These are phyloP conservation scores for Scaptomyza polygonia DNA, from an alignment of 2,888 invertebrate species.

Conservation along the genomic window DNA sequence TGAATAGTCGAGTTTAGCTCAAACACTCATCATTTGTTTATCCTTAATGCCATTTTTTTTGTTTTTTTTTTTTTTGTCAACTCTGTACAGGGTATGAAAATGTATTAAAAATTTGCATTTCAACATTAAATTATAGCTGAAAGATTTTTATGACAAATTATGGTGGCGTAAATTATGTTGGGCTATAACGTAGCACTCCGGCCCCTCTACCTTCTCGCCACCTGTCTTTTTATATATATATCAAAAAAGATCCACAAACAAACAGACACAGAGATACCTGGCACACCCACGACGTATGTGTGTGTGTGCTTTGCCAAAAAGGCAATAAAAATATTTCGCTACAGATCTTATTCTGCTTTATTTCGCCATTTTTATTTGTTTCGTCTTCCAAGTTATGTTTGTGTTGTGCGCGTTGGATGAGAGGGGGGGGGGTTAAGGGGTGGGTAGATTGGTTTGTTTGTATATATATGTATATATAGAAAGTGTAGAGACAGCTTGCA, in stretches of 20 bases:
- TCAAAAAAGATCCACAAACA: constrained; percentile 47
- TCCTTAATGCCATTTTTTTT: no score
- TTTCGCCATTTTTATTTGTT: constrained; percentile 80
- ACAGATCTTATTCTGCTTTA: constrained; percentile 77
- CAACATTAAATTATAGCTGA: constrained; percentile 75
- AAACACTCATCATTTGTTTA: neutral
- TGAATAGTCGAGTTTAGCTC: neutral
- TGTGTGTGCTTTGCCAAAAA: constrained; percentile 60
- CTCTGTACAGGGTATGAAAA: constrained; percentile 50
- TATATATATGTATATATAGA: constrained; percentile 11
- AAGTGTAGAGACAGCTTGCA: constrained; percentile 44
- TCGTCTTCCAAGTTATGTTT: constrained; percentile 57
- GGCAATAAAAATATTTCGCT: constrained; percentile 80
- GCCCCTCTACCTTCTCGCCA: neutral
- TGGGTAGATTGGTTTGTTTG: constrained; percentile 49
- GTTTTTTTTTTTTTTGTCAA: no score
- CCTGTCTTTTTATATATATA: constrained; percentile 34
- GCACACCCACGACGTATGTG: constrained; percentile 16
- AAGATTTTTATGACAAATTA: constrained; percentile 83
- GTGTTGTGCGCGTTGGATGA: constrained; percentile 3
- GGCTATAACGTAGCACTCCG: constrained; percentile 40
- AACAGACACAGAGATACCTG: constrained; percentile 15
- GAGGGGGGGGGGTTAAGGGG: neutral
- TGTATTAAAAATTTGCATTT: constrained; percentile 80
- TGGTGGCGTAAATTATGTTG: constrained; percentile 82